A percentile compares a stretch with the other conserved stretches of the same genome.
phyloP scores from a whole-genome alignment of 1,140 invertebrate species.

The Coptotermes formosanus region DNA sequence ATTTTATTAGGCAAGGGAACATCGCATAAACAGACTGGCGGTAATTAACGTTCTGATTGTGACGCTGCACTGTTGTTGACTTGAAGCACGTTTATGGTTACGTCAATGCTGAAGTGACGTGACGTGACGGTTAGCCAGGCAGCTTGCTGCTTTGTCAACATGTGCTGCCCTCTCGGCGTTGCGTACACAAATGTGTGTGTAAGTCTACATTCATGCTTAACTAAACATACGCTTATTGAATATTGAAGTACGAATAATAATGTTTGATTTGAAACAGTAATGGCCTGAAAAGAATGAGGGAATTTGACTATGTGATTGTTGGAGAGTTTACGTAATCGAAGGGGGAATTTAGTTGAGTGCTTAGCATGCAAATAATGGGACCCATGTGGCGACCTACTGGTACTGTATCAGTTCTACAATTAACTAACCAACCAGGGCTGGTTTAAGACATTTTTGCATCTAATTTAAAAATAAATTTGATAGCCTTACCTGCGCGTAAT shows the following conservation, averaged over 20 bases:
- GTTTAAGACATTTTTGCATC: no score
- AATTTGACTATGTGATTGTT: not conserved
- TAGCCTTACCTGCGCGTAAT: no score
- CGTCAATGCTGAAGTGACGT: constrained; percentile 1
- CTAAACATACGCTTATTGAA: constrained; percentile 5
- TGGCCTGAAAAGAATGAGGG: not conserved
- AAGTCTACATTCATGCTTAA: not conserved
- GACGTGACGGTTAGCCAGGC: not conserved
- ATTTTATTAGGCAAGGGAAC: not conserved
- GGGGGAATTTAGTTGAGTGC: not conserved
- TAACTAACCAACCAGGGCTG: no score
- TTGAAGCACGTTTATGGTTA: not conserved
- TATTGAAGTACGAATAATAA: not conserved
- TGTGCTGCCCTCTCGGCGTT: not conserved
- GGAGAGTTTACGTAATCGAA: not conserved
- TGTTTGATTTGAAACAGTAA: not conserved
- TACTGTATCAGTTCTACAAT: not conserved
- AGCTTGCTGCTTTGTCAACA: not conserved
- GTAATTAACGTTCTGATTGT: not conserved
- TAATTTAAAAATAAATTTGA: no score
- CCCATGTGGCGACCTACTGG: not conserved
- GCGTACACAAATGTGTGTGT: not conserved
- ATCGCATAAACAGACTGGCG: not conserved
- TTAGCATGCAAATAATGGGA: not conserved
- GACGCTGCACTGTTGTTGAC: not conserved